Conservation (phyloP, 2,888 invertebrate species). For the Teinopalpus imperialis region DNA sequence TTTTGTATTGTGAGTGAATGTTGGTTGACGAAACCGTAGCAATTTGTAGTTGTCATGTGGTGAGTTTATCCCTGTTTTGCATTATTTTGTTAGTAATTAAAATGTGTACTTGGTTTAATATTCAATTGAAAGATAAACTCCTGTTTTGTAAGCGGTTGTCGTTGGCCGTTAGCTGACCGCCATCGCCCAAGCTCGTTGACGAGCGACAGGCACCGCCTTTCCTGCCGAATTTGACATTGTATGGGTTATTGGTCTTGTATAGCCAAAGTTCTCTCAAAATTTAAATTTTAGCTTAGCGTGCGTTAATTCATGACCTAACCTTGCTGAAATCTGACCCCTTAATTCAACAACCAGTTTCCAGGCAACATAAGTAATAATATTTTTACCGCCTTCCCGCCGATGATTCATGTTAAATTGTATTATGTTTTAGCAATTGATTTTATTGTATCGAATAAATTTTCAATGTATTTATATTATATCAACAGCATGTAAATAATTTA, state of each 20-base stretch:
- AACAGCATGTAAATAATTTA: too few relatives aligned
- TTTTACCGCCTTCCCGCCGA: conserved; percentile 32
- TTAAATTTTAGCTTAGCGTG: conserved; percentile 10
- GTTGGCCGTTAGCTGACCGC: conserved; percentile 77
- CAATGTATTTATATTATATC: too few relatives aligned
- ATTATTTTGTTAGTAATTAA: conserved; percentile 13
- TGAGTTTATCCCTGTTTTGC: conserved; percentile 50
- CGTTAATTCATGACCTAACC: conserved; percentile 41
- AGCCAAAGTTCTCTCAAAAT: conserved; percentile 24
- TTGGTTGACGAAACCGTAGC: conserved; percentile 52
- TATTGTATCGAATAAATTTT: too few relatives aligned
- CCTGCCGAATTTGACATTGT: conserved; percentile 44
- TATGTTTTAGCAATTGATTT: conserved; percentile 15
- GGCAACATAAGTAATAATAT: conserved; percentile 26
- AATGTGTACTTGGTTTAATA: conserved; percentile 6
- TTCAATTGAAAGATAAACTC: conserved; percentile 30
- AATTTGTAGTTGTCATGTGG: conserved; percentile 70
- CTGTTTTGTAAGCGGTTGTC: conserved; percentile 34
- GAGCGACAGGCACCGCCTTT: conserved; percentile 65
- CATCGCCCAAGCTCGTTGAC: conserved; percentile 71
- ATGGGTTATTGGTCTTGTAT: conserved; percentile 33
- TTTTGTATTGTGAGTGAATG: conserved; percentile 76
- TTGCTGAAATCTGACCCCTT: conserved; percentile 35
- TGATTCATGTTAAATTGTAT: conserved; percentile 32
- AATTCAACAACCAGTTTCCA: conserved; percentile 26